These are phyloP conservation scores for Alligator mississippiensis DNA, from an alignment of 2,113 vertebrate species.

Conservation along the genomic window DNA sequence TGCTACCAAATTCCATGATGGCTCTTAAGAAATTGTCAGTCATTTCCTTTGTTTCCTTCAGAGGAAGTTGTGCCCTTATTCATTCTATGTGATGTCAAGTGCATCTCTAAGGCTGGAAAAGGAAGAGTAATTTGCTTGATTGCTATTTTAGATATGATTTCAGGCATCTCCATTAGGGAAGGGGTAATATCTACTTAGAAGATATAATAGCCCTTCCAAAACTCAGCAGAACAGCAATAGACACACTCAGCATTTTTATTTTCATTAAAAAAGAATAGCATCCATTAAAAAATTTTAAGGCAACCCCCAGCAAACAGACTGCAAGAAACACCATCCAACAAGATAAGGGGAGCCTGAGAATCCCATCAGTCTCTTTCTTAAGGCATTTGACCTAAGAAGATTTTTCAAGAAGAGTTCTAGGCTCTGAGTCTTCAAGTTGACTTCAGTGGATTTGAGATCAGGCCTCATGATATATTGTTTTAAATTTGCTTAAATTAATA, in stretches of 20 bases:
- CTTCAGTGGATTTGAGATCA: not conserved
- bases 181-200: not conserved
- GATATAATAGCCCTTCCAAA: not conserved
- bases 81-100: not conserved
- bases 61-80: not conserved
- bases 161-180: not conserved
- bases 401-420: not conserved
- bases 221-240: not conserved
- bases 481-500: constrained; percentile 32
- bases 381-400: not conserved
- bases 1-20: not conserved
- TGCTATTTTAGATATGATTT: not conserved
- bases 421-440: not conserved
- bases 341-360: fast-evolving
- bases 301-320: not conserved
- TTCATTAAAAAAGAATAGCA: not conserved
- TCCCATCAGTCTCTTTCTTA: fast-evolving
- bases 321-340: not conserved
- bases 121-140: not conserved
- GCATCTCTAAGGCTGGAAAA: not conserved
- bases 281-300: not conserved
- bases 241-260: not conserved
- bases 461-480: not conserved
- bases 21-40: not conserved
- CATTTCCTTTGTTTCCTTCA: not conserved